Conservation (phyloP, 1,140 invertebrate species). For the Sycophila sp. region DNA sequence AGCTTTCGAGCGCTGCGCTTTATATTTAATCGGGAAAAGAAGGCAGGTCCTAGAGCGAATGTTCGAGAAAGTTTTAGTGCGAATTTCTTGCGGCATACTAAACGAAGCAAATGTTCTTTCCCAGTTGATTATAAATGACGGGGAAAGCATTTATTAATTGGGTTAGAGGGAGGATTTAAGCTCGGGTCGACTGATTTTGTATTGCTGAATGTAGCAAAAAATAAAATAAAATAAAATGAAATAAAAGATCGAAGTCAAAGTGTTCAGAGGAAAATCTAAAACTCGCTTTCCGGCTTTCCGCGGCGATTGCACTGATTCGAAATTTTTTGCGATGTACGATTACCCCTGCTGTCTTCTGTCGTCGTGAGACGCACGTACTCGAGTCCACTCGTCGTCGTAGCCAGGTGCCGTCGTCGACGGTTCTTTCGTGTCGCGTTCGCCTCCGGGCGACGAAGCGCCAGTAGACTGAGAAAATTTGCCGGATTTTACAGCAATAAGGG, state of each 20-base stretch:
- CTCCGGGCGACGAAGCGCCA: background rate
- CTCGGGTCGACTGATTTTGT: background rate
- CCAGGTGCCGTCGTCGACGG: background rate
- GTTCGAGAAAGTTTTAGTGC: too few species aligned
- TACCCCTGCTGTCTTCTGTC: background rate
- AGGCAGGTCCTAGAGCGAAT: too few species aligned
- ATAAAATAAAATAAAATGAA: too few species aligned
- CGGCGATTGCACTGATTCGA: conserved; percentile 1
- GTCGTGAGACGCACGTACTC: background rate
- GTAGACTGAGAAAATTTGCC: conserved; percentile 11
- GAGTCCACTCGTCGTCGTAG: background rate
- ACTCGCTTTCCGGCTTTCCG: background rate
- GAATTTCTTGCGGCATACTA: too few species aligned
- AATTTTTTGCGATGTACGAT: conserved; percentile 21
- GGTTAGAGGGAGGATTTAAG: background rate
- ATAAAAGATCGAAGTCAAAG: too few species aligned
- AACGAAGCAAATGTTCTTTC: too few species aligned
- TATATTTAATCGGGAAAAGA: too few species aligned
- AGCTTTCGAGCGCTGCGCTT: too few species aligned
- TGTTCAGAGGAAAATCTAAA: background rate
- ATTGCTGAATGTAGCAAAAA: background rate
- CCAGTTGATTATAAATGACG: too few species aligned
- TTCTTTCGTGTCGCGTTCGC: background rate
- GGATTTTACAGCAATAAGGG: background rate
- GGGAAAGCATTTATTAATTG: background rate